phyloP scores from a whole-genome alignment of 2,797 vertebrate species.

The Benthosema pterotum region DNA sequence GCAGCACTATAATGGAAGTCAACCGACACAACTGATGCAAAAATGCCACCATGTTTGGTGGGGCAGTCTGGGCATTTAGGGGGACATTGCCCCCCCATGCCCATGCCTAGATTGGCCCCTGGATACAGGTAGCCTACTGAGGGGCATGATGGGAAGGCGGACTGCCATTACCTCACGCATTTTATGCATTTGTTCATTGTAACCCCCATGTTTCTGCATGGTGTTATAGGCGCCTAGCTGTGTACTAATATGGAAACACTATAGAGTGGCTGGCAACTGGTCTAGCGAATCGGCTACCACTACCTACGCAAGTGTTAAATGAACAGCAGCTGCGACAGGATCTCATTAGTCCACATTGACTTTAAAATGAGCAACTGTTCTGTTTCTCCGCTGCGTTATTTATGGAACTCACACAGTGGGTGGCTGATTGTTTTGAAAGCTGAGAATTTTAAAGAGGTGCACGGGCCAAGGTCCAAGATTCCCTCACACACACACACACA shows the following conservation, averaged over 20 bases:
- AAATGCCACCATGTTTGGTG: no score
- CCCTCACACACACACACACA: not conserved
- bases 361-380: constrained; percentile 55
- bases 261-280: constrained; percentile 23
- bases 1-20: no score
- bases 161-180: no score
- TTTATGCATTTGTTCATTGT: no score
- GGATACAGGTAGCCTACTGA: no score
- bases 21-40: no score
- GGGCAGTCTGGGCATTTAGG: no score
- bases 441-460: constrained; percentile 30
- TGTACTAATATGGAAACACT: constrained; percentile 34
- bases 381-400: constrained; percentile 54
- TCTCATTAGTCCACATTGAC: constrained; percentile 58
- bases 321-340: constrained; percentile 42
- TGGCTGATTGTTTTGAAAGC: constrained; percentile 56
- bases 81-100: no score
- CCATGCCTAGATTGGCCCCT: no score
- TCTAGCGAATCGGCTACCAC: constrained; percentile 11
- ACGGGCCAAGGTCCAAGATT: constrained; percentile 15
- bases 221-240: not conserved
- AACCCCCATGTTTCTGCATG: no score
- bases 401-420: constrained; percentile 44
- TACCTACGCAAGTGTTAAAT: constrained; percentile 22
- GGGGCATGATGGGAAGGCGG: no score